Evolutionary conservation across 2,113 vertebrate genomes (phyloP).

Genomic region (Sinocyclocheilus maitianheensis): DNA sequence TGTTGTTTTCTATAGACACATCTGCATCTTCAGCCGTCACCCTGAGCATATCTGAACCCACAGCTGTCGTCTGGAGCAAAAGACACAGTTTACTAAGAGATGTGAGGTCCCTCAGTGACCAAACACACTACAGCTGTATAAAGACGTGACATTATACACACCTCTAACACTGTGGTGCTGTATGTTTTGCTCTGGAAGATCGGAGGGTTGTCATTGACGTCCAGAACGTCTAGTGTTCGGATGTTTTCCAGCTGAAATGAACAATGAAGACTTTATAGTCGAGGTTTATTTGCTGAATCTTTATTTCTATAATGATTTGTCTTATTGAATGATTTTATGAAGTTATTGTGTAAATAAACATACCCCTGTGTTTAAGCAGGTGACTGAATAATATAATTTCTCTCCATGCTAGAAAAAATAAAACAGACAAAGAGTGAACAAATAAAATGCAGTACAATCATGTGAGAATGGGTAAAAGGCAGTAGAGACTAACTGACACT

Average conservation of each 20-base stretch:
- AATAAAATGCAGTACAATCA: neutral
- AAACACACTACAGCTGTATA: too few relatives aligned
- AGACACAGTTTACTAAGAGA: neutral
- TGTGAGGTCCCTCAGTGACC: neutral
- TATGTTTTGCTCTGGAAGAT: constrained; percentile 67
- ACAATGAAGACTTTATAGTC: too few relatives aligned
- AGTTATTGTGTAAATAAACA: constrained; percentile 18
- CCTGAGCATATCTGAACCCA: constrained; percentile 59
- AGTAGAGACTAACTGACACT: too few relatives aligned
- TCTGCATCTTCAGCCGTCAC: constrained; percentile 70
- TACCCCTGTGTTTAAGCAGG: constrained; percentile 57
- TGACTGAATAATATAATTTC: constrained; percentile 57
- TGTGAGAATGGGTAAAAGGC: too few relatives aligned
- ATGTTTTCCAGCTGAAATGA: too few relatives aligned
- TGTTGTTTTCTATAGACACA: constrained; percentile 39
- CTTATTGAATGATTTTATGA: neutral
- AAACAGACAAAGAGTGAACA: constrained; percentile 4
- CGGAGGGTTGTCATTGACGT: constrained; percentile 74
- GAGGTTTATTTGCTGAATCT: neutral
- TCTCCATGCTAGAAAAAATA: constrained; percentile 52
- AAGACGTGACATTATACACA: constrained; percentile 48
- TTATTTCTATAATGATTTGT: neutral
- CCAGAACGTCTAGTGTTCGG: constrained; percentile 9
- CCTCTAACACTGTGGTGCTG: constrained; percentile 67
- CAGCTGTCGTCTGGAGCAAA: neutral